phyloP scores from a whole-genome alignment of 2,113 vertebrate genomes.

The Trichomycterus rosablanca region DNA sequence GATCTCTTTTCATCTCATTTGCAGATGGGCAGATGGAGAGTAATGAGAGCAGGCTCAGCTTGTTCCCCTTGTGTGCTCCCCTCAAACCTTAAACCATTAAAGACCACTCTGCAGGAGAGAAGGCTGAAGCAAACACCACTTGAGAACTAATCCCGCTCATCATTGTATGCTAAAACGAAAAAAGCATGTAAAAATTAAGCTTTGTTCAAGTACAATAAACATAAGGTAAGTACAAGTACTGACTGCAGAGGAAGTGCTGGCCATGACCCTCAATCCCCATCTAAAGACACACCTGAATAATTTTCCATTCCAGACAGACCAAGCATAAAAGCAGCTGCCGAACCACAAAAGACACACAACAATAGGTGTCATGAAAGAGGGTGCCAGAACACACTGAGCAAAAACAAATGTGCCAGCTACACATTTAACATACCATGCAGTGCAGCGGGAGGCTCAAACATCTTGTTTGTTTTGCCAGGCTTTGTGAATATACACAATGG shows the following conservation, averaged over 20 bases:
- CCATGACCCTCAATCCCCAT: conserved; percentile 7
- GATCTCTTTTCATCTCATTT: conserved; percentile 25
- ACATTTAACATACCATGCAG: conserved; percentile 18
- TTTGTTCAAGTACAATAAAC: conserved; percentile 68
- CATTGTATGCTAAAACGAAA: conserved; percentile 34
- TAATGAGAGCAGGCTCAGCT: conserved; percentile 21
- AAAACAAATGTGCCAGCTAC: conserved; percentile 17
- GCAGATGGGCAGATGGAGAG: conserved; percentile 64
- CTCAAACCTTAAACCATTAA: conserved; percentile 19
- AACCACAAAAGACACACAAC: conserved; percentile 22
- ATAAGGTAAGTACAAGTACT: conserved; percentile 44
- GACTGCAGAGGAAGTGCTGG: conserved; percentile 17
- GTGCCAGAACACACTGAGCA: conserved; percentile 16
- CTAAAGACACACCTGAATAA: conserved; percentile 18
- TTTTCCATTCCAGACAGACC: conserved; percentile 29
- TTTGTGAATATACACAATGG: conserved; percentile 10
- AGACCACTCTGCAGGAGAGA: not conserved
- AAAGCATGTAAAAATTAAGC: conserved; percentile 10
- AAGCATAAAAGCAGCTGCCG: conserved; percentile 32
- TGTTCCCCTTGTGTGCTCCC: conserved; percentile 12
- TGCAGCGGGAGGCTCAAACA: conserved; percentile 13
- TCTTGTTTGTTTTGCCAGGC: conserved; percentile 13
- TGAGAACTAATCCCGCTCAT: conserved; percentile 31
- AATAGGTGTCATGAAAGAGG: conserved; percentile 15
- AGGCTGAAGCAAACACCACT: not conserved